Percentiles rank a stretch among this genome's conserved stretches.
Evolutionary conservation across 1,140 invertebrate genomes (phyloP).

Genomic region (Drusus annulatus): DNA sequence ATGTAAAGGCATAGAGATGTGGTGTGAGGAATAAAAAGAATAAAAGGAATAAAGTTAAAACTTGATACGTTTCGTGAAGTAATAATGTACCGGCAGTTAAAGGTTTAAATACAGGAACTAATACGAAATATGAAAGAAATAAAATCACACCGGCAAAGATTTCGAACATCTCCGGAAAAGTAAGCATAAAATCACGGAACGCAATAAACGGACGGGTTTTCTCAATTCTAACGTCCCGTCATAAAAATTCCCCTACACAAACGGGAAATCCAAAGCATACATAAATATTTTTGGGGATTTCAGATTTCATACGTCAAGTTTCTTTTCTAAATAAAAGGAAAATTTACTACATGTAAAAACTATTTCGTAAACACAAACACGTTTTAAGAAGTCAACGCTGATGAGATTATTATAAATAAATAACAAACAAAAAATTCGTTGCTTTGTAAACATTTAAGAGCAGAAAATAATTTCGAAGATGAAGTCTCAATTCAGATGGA

Average conservation of each 20-base stretch:
- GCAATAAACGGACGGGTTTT: slow-evolving; percentile 31
- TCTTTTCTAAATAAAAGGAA: slow-evolving; percentile 11
- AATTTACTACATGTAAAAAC: slow-evolving; percentile 14
- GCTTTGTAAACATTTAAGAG: no score
- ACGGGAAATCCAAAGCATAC: slow-evolving; percentile 14
- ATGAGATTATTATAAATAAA: no score
- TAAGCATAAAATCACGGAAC: slow-evolving; percentile 18
- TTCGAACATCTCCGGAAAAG: background rate
- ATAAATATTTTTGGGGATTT: slow-evolving; percentile 19
- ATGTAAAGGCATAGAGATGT: no score
- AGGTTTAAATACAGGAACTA: background rate
- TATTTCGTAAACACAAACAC: slow-evolving; percentile 8
- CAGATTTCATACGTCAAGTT: slow-evolving; percentile 28
- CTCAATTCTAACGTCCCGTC: background rate
- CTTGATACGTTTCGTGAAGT: no score
- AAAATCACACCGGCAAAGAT: slow-evolving; percentile 15
- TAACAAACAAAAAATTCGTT: no score
- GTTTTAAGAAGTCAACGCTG: background rate
- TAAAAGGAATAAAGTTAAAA: no score
- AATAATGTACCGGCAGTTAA: background rate
- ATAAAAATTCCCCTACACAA: slow-evolving; percentile 29
- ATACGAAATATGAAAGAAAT: slow-evolving; percentile 25
- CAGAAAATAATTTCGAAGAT: no score
- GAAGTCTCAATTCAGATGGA: no score
- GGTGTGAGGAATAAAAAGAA: no score